Evolutionary conservation across 2,797 vertebrate species (phyloP).

Genomic region (Diplodus sargus): DNA sequence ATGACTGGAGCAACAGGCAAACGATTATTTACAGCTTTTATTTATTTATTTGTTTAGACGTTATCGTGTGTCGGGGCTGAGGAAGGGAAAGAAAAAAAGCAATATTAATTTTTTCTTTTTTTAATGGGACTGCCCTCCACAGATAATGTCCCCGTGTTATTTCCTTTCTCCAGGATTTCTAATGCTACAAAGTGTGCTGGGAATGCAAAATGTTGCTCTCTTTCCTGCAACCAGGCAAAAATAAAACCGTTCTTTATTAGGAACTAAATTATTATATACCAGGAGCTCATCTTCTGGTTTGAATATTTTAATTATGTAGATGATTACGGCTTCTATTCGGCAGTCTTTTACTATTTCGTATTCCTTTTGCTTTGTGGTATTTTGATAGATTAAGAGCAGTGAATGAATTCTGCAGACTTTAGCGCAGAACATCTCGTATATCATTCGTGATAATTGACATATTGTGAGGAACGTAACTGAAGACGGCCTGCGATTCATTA

Average conservation of each 20-base stretch:
- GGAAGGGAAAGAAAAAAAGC: conserved; percentile 52
- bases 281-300: neutral
- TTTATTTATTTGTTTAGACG: conserved; percentile 79
- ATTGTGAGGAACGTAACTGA: conserved; percentile 1
- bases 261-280: conserved; percentile 2
- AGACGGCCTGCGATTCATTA: conserved; percentile 14
- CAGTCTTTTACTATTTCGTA: neutral
- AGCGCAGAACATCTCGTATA: neutral
- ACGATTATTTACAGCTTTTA: conserved; percentile 75
- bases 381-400: neutral
- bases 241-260: conserved; percentile 16
- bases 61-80: conserved; percentile 66
- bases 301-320: conserved; percentile 22
- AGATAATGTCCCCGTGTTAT: conserved; percentile 69
- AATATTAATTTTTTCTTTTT: conserved; percentile 74
- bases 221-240: conserved; percentile 29
- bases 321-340: neutral
- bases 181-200: conserved; percentile 34
- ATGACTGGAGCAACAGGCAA: conserved; percentile 77
- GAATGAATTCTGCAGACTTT: neutral
- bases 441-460: conserved; percentile 7
- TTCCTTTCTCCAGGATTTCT: conserved; percentile 58
- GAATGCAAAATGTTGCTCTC: conserved; percentile 49
- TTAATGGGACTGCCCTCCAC: conserved; percentile 64
- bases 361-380: neutral